Conservation (phyloP, 2,797 vertebrate genomes). For the Erithacus rubecula region DNA sequence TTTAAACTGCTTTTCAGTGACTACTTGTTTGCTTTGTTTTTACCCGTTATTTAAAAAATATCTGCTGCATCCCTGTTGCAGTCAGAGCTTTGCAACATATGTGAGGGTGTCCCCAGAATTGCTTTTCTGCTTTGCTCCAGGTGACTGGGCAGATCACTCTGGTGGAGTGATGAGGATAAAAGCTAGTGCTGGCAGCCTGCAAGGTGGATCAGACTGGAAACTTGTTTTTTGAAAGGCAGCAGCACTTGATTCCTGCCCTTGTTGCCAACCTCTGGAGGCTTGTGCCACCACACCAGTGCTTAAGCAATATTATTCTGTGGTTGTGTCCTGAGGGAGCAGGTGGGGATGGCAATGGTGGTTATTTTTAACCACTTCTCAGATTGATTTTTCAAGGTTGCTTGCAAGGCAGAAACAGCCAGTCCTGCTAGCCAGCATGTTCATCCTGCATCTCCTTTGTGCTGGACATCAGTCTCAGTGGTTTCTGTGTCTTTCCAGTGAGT, state of each 20-base stretch:
- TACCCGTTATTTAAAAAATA: neutral
- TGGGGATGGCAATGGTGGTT: neutral
- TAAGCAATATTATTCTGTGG: neutral
- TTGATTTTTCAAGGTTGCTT: neutral
- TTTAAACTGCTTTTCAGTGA: neutral
- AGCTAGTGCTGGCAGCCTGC: neutral
- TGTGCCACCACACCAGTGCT: neutral
- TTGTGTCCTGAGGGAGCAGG: neutral
- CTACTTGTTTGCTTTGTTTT: neutral
- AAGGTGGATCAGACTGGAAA: neutral
- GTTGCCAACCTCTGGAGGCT: neutral
- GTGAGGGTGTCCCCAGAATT: neutral
- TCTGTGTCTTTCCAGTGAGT: neutral
- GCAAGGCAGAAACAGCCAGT: neutral
- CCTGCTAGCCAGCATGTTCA: neutral
- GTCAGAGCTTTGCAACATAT: neutral
- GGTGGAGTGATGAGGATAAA: neutral
- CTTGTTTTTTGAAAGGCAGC: neutral
- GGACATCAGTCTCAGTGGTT: neutral
- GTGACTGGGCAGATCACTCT: neutral
- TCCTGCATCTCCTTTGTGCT: fast-evolving
- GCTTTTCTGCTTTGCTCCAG: neutral
- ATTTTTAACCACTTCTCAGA: neutral
- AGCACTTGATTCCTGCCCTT: neutral
- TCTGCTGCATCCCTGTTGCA: neutral